A percentile compares a stretch with the other conserved stretches of the same genome.
Evolutionary conservation across 2,888 invertebrate genomes (phyloP).

Genomic region (Orthosia incerta): DNA sequence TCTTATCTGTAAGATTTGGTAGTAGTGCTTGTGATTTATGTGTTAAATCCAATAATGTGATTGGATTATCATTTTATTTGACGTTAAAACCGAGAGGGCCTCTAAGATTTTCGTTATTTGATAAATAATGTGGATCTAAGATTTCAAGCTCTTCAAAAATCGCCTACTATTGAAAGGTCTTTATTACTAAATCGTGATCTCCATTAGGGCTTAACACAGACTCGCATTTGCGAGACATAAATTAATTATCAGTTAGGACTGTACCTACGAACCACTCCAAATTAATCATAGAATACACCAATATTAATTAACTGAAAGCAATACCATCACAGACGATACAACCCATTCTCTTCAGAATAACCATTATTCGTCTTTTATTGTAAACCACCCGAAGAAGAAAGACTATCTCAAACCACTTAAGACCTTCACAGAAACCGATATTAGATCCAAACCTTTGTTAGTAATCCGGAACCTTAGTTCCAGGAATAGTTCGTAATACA

Average conservation of each 20-base stretch:
- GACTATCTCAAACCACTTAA: neutral
- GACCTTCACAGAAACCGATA: constrained; percentile 34
- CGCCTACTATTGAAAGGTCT: neutral
- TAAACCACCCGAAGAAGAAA: neutral
- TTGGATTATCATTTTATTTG: too few species aligned
- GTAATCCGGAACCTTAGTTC: constrained; percentile 34
- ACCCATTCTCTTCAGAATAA: too few species aligned
- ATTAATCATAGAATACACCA: too few species aligned
- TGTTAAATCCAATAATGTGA: too few species aligned
- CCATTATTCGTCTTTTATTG: neutral
- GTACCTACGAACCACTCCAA: too few species aligned
- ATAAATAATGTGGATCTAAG: neutral
- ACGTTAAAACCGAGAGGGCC: too few species aligned
- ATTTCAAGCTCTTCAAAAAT: neutral
- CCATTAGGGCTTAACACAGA: neutral
- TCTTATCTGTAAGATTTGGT: too few species aligned
- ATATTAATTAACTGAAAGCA: too few species aligned
- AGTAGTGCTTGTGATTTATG: too few species aligned
- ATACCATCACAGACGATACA: too few species aligned
- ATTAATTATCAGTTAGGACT: too few species aligned
- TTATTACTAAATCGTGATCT: constrained; percentile 12
- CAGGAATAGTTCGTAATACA: constrained; percentile 16
- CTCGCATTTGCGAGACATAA: neutral
- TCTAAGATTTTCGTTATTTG: neutral
- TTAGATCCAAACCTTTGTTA: constrained; percentile 30